These are phyloP conservation scores for Nannoperca australis DNA, from an alignment of 2,797 vertebrate species.

Conservation along the genomic window DNA sequence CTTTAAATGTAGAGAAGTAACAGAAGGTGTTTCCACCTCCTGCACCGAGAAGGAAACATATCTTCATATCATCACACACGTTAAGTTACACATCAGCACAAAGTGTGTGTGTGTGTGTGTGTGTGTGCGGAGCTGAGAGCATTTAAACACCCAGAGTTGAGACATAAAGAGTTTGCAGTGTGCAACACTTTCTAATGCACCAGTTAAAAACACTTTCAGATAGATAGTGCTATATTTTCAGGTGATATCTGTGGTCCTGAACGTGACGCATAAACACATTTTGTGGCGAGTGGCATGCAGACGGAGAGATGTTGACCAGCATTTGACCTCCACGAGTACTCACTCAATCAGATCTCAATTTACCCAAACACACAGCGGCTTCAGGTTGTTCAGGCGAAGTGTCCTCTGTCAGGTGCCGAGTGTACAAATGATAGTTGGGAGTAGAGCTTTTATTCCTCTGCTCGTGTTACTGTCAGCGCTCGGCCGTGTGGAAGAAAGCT, in stretches of 20 bases:
- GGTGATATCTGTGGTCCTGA: neutral
- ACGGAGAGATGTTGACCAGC: slow-evolving; percentile 7
- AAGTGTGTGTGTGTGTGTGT: too few species aligned
- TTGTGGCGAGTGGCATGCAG: neutral
- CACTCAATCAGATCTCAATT: slow-evolving; percentile 50
- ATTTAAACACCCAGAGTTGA: too few species aligned
- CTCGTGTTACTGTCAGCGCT: neutral
- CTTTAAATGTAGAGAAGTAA: too few species aligned
- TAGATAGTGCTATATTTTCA: too few species aligned
- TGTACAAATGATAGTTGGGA: neutral
- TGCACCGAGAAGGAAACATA: too few species aligned
- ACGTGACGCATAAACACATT: neutral
- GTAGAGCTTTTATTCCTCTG: neutral
- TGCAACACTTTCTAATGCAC: too few species aligned
- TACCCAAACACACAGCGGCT: slow-evolving; percentile 30
- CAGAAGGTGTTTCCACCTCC: too few species aligned
- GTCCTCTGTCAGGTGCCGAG: slow-evolving; percentile 6
- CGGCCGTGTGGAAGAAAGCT: neutral
- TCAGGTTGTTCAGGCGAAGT: neutral
- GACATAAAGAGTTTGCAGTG: too few species aligned
- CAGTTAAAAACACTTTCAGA: too few species aligned
- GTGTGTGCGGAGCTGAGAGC: too few species aligned
- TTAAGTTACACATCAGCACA: too few species aligned
- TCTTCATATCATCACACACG: too few species aligned
- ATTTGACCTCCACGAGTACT: slow-evolving; percentile 22